Conservation (phyloP, 2,113 vertebrate species). For the Maccullochella peelii region DNA sequence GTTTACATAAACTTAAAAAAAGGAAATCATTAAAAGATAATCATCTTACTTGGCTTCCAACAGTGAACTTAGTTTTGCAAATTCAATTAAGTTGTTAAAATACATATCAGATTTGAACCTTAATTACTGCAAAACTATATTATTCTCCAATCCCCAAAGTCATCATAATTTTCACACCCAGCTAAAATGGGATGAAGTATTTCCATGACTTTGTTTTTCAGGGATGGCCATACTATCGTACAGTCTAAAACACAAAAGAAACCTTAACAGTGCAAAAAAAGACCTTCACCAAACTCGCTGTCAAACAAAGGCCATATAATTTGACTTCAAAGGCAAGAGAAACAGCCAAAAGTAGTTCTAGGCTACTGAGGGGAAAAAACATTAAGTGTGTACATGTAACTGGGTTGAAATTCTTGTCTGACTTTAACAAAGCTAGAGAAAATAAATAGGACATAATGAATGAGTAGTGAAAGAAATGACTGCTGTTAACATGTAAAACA, state of each 20-base stretch:
- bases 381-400: neutral
- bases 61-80: too few species aligned
- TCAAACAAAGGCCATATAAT: neutral
- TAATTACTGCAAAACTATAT: neutral
- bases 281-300: neutral
- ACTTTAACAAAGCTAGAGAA: too few species aligned
- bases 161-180: neutral
- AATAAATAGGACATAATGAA: too few species aligned
- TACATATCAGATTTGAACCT: neutral
- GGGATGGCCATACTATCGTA: neutral
- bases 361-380: neutral
- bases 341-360: neutral
- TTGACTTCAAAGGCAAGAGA: neutral
- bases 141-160: neutral
- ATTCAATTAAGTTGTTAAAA: neutral
- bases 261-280: neutral
- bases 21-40: neutral
- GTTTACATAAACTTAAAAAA: neutral
- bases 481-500: too few species aligned
- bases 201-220: neutral
- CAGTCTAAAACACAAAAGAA: neutral
- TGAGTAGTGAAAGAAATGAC: too few species aligned
- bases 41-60: neutral
- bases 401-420: neutral
- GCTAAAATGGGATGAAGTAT: neutral